These are phyloP conservation scores for Heterodera schachtii DNA, from an alignment of 1,140 invertebrate species.

Conservation along the genomic window DNA sequence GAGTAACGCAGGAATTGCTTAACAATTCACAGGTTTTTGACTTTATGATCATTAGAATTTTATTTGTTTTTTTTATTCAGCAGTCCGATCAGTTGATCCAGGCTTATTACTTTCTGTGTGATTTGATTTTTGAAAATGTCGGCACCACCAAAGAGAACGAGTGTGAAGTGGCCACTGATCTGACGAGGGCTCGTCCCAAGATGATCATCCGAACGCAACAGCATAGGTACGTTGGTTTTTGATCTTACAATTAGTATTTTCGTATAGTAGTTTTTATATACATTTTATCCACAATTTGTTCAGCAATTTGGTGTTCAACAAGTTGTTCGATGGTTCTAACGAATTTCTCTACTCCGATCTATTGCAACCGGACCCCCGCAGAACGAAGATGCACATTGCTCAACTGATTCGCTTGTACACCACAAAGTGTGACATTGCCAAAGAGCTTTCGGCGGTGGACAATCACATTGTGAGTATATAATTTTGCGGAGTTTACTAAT, in stretches of 20 bases:
- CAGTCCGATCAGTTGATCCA: conserved; percentile 35
- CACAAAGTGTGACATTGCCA: conserved; percentile 29
- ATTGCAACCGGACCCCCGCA: conserved; percentile 22
- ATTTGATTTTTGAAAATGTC: conserved; percentile 26
- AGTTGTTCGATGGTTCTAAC: conserved; percentile 27
- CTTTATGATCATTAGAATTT: not conserved
- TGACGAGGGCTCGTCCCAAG: conserved; percentile 15
- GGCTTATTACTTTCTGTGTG: conserved; percentile 32
- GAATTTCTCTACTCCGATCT: conserved; percentile 36
- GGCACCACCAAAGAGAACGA: not conserved
- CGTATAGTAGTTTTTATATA: not conserved
- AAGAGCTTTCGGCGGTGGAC: conserved; percentile 11
- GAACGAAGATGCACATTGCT: conserved; percentile 8
- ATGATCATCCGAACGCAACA: conserved; percentile 24
- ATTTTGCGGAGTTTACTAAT: no score
- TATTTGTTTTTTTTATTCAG: not conserved
- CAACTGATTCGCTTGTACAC: conserved; percentile 35
- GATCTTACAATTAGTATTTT: not conserved
- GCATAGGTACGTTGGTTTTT: conserved; percentile 20
- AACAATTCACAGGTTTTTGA: conserved; percentile 23
- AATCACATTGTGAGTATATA: conserved; percentile 33
- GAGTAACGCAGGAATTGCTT: conserved; percentile 17
- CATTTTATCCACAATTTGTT: not conserved
- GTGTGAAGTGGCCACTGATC: conserved; percentile 3
- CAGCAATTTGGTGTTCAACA: conserved; percentile 31